Base-by-base conservation (phyloP, 2,113 vertebrate species). In the Chloroceryle aenea region DNA sequence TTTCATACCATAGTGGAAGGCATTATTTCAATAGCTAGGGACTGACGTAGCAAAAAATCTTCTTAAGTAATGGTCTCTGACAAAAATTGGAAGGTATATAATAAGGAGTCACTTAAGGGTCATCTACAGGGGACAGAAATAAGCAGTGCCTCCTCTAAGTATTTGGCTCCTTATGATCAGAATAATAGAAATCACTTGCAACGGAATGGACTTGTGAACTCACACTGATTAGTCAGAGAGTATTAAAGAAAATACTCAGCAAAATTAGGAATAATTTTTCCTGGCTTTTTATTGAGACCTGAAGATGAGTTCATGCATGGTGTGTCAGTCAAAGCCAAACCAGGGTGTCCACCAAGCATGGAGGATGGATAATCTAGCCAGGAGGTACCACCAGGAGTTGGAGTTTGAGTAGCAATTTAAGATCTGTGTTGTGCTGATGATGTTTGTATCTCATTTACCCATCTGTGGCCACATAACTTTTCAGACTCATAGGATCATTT, bases 381-480 rank as follows among this genome's bases (percentile, higher is more conserved):
- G 43, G 36, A 85, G 56, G 48, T 63, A 42, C 15, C 2, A 29
- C 15, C 5, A 3, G 22, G 62, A 64, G 10, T 3, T 59, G 40
- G 48, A 38, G 10, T 18, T 16, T 21, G 52, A 76, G 27, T 26
- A 72, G 61, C 36, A 52, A 47, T 67, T 73, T 13, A 45, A 14
- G 32, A 80, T 34, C 67, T 72, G 43, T 32, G 5, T 45, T 50
- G 22, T 78, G 42, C 7, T 80, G 56, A 23, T 58, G 53, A 29
- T 14, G 50, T 43, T 69, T 53, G 43, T 84, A 23, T 20, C 30
- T 53, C 42, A 40, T 22, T 75, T 48, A 53, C 7, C 16, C n/a
- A 66, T 12, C 18, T 53, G 30, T 0, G 2, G 40, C 43, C 18
- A 17, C 0, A 0, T 47, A n/a, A 74, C 43, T 75, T 50, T 25